Base-by-base conservation (phyloP, 2,113 vertebrate genomes). In the Pomatostomus ruficeps region DNA sequence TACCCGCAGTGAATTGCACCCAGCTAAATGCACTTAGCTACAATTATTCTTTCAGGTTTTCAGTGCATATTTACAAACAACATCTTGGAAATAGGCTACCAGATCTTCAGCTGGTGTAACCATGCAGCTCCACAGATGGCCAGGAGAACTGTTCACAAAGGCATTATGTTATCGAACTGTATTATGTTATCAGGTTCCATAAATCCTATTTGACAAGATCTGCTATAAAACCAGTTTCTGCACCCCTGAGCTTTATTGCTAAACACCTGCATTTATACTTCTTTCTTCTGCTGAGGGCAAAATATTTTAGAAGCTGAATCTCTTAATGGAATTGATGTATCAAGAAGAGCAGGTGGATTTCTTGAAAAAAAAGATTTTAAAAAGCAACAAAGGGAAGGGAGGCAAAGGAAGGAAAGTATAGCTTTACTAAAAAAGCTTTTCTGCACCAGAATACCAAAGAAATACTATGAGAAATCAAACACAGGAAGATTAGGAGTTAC, bases 401-500 rank as follows among this genome's bases (percentile, higher is more conserved):
- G n/a, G 25, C 35, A 65, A 80, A 49, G 38, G 76, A 52, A 52
- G n/a, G 26, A 45, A 95, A 95, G 58, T 36, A 76, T 3, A 28
- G 59, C 79, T 95, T 95, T 76, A 81, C 84, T 88, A 85, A 91
- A 91, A 96, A 55, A 95, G 54, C 25, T 67, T 82, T 67, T 85
- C 80, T 85, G 57, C 93, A 95, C 93, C 86, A 91, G 86, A 81
- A 96, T 88, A 78, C 58, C 79, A 72, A 95, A 97, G 83, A 96
- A 95, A 89, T 36, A 79, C 52, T 59, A 15, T 17, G 45, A 96
- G 71, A 97, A 95, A 96, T 89, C 93, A 95, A 83, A 68, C 42
- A 46, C 35, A 74, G 85, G 78, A 94, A 97, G 96, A 97, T 94
- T 79, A 97, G 89, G 73, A 97, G 40, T 81, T 86, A 92, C 62